Evolutionary conservation across 1,140 invertebrate species (phyloP), one percentile per base, ranked within the genome.

Genomic region (Phocides pigmalion): DNA sequence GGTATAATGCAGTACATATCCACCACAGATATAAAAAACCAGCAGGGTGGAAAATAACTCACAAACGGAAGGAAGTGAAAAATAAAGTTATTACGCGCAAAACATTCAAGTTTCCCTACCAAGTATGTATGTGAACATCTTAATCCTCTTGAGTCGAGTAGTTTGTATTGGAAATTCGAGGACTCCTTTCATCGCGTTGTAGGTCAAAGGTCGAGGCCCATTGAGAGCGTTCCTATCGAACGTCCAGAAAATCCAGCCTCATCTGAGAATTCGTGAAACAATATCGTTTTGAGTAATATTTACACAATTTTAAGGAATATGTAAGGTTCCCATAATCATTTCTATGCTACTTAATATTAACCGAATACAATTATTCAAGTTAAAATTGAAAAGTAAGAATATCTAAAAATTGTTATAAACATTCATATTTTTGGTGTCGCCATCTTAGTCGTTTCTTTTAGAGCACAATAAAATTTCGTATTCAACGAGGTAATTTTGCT

Each of bases 91-190:
- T 35, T 17, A n/a, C 8, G 25, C 25, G 15, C 9, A 35, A 35
- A 51, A 35, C 15, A 17, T 51, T 11, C 12, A 32, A 51, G 49
- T 51, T 51, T 35, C 22, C 25, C 32, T 51, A 51, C 16, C 16
- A 35, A 11, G 49, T 32, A 51, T 50, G 47, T 51, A 28, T 28
- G n/a, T n/a, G 49, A 35, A 51, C 49, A 51, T 51, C 49, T 51
- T 35, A 35, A 51, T 51, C 14, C 25, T 19, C 49, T 51, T 4
- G 25, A 51, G 49, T 51, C 49, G 9, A 51, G 49, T 17, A 35
- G 49, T 51, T 41, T 56, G 35, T 56, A 56, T 56, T 56, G 51
- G 53, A 58, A 58, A 58, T 44, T 58, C 22, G 53, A 56, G 51
- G 35, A 32, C 51, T 56, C 37, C 49, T 56, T 56, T 41, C 51